Base-by-base conservation (phyloP, 2,113 vertebrate species). In the Ammospiza nelsoni region DNA sequence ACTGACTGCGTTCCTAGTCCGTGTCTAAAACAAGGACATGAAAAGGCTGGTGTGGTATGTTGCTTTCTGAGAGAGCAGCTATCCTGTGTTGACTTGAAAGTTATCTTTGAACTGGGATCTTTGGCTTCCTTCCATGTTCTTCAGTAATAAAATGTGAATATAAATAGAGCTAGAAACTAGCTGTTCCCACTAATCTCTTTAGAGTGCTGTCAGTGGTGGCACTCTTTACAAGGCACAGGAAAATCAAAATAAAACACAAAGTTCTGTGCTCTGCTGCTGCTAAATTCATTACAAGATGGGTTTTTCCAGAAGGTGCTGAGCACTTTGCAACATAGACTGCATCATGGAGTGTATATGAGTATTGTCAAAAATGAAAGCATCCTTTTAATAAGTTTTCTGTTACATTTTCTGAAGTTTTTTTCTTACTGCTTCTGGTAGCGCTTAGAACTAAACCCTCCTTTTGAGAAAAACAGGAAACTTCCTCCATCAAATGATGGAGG, bases 71-170 rank as follows among this genome's bases (percentile, higher is more conserved):
- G 87, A 85, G 89, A 83, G 78, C 83, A 88, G 78, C 93, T 87
- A 72, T 87, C 78, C 81, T 87, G 19, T 18, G 6, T 66, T 90
- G 81, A 94, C 91, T 95, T 95, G 91, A 89, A 96, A 95, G 89
- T 96, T 96, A 91, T 95, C 95, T 95, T 95, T 97, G 95, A 95
- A 94, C 93, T 0, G 5, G 48, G 71, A 87, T 94, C 71, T 95
- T 94, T 96, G 96, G 94, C 90, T 80, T 94, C 78, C 78, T 95
- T 97, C 96, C 95, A 96, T 92, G 71, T 91, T 97, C 91, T 95
- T 96, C 78, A 88, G 93, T 90, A 87, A 91, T 91, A 95, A 95
- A 97, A 80, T 37, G 71, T 69, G 84, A 91, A 90, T 92, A 97
- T 96, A 96, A 97, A 95, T 96, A 97, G 95, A 95, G 51, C 37